Base-by-base conservation (phyloP, 2,888 invertebrate species). In the Geophilus truncorum region DNA sequence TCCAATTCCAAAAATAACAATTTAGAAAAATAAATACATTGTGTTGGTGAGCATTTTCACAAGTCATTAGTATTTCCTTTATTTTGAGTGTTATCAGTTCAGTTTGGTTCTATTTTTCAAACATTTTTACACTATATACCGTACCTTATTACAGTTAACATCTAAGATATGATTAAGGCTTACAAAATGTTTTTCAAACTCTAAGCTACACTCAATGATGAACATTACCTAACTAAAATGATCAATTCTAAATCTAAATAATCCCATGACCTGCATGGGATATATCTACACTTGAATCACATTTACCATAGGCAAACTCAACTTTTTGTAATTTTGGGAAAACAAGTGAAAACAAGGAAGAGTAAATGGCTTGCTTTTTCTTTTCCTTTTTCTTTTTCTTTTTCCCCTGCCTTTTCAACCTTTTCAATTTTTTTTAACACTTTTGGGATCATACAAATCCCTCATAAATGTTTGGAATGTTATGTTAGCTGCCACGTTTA, bases 21-120 rank as follows among this genome's bases (percentile, higher is more conserved):
- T 70, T 70, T 70, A 70, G 70, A 70, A 70, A 70, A 70, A 70
- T 70, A 70, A 70, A 70, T 70, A 45, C 18, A 70, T 70, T 70
- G 28, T 70, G 28, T 70, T 25, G 1, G 70, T 70, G 70, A 70
- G 70, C 70, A 70, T 70, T 28, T 62, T 70, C 28, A 0, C n/a
- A 15, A 15, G 70, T 28, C 25, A 25, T 70, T 70, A 5, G 15
- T 18, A 45, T 45, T 45, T 45, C 5, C 9, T 32, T 45, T 6
- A 45, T 45, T 4, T 45, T 12, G 5, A 45, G 7, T 7, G 12
- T 4, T 45, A 45, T 18, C 5, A 45, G 3, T 32, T 32, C 32
- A 32, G 32, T 32, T 32, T 32, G n/a, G n/a, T n/a, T n/a, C n/a
- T n/a, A n/a, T n/a, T n/a, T n/a, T n/a, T n/a, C n/a, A n/a, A n/a